phyloP scores from a whole-genome alignment of 2,113 vertebrate genomes.

The Cercocebus atys region DNA sequence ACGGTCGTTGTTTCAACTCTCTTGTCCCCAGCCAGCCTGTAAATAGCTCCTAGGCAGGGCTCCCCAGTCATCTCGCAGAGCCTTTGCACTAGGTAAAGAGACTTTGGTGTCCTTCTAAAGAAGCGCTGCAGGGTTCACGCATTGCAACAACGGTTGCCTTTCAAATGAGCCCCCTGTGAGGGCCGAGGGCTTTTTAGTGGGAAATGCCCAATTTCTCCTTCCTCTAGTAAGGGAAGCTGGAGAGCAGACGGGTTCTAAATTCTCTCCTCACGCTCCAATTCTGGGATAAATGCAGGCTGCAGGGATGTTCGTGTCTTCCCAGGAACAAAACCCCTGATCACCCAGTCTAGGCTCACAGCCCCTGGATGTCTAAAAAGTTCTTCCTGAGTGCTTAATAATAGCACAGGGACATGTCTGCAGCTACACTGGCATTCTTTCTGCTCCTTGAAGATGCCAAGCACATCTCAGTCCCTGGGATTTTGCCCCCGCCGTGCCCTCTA shows the following conservation, averaged over 20 bases:
- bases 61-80: no score
- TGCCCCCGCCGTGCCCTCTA: background rate
- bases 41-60: no score
- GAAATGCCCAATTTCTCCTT: no score
- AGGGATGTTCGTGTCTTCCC: rapidly evolving
- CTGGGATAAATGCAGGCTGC: background rate
- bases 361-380: background rate
- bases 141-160: no score
- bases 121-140: no score
- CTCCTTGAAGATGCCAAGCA: background rate
- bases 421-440: background rate
- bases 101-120: no score
- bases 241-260: no score
- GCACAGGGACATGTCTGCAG: background rate
- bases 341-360: rapidly evolving
- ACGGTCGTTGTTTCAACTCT: rapidly evolving
- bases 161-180: no score
- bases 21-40: no score
- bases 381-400: background rate
- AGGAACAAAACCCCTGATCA: rapidly evolving
- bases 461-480: rapidly evolving
- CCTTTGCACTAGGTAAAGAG: no score
- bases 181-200: no score
- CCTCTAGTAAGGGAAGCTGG: background rate
- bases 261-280: rapidly evolving